These are phyloP conservation scores for Alosa sapidissima DNA, from an alignment of 2,797 vertebrate genomes.

Conservation along the genomic window DNA sequence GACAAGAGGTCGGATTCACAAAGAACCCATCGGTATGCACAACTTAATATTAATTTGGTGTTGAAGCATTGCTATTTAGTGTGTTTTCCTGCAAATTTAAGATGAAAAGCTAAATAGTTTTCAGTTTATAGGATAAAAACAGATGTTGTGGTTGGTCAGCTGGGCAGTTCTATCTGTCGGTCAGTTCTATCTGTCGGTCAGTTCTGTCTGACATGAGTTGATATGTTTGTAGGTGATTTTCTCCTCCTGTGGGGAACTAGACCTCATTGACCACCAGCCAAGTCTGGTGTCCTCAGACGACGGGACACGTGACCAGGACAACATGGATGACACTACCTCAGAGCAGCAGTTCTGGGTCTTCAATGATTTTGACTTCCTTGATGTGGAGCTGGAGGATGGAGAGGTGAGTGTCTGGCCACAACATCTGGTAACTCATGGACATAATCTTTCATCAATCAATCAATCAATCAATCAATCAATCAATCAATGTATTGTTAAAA, in stretches of 20 bases:
- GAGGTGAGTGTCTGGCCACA: slow-evolving; percentile 78
- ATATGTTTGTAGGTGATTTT: slow-evolving; percentile 86
- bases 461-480: too few species aligned
- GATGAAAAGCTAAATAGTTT: too few species aligned
- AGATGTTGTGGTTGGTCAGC: too few species aligned
- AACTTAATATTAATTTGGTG: not conserved
- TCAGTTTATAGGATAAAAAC: too few species aligned
- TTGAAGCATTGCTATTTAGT: too few species aligned
- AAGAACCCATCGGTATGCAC: slow-evolving; percentile 95
- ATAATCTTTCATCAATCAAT: too few species aligned
- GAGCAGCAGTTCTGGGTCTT: slow-evolving; percentile 98
- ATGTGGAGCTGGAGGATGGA: slow-evolving; percentile 97
- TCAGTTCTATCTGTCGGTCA: too few species aligned
- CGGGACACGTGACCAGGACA: slow-evolving; percentile 86
- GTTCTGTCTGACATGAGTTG: not conserved
- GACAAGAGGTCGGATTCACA: slow-evolving; percentile 96
- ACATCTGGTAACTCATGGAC: too few species aligned
- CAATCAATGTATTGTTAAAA: too few species aligned
- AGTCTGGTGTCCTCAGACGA: slow-evolving; percentile 95
- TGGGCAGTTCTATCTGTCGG: too few species aligned
- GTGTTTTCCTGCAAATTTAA: too few species aligned
- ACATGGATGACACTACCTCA: slow-evolving; percentile 93
- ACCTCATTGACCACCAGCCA: slow-evolving; percentile 93
- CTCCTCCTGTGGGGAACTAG: slow-evolving; percentile 96
- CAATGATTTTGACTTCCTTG: slow-evolving; percentile 97